Percentiles rank a stretch among this genome's conserved stretches.
Conservation (phyloP, 2,113 vertebrate genomes). For the Natator depressus region DNA sequence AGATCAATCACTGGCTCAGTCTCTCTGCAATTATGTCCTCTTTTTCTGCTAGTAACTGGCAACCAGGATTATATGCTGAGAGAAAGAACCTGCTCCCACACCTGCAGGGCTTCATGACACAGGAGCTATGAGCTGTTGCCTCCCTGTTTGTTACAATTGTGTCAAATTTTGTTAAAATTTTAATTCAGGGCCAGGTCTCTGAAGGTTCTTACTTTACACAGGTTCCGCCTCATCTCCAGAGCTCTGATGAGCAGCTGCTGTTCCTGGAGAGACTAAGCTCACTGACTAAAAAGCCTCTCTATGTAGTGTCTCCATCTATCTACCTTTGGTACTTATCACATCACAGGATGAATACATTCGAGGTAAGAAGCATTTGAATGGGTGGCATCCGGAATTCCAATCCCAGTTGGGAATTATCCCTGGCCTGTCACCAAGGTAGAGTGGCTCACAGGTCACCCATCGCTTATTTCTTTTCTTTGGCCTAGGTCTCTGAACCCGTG, state of each 20-base stretch:
- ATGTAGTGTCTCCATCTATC: neutral
- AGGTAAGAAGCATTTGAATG: neutral
- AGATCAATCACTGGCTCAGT: neutral
- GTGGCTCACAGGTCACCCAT: neutral
- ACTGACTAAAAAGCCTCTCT: neutral
- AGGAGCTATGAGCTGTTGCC: neutral
- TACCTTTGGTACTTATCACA: neutral
- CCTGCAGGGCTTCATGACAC: neutral
- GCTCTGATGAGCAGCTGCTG: neutral
- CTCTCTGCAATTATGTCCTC: constrained; percentile 22
- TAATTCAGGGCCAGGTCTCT: neutral
- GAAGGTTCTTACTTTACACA: neutral
- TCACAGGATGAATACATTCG: rapidly evolving
- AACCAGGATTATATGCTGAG: neutral
- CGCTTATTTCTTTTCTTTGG: neutral
- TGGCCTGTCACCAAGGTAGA: neutral
- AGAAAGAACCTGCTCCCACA: neutral
- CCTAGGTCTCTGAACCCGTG: neutral
- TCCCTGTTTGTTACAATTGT: neutral
- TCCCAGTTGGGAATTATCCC: neutral
- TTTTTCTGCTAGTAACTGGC: neutral
- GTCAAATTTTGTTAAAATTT: neutral
- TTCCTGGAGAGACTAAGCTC: neutral
- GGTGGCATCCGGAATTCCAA: rapidly evolving
- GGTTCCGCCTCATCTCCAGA: neutral